Conservation (phyloP, 2,888 invertebrate genomes). For the Lasioglossum villosulum region DNA sequence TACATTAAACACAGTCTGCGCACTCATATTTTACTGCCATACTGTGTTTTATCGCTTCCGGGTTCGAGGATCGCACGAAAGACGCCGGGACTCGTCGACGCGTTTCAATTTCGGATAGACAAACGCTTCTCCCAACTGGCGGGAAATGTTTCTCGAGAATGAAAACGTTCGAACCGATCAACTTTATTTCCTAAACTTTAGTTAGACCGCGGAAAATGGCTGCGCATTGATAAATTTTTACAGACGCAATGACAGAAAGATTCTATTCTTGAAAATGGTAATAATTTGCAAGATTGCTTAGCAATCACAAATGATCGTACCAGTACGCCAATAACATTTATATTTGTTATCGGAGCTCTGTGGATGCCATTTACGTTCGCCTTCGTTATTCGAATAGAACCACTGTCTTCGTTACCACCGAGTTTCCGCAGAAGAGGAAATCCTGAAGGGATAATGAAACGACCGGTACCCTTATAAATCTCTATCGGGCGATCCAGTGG, state of each 20-base stretch:
- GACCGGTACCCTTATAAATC: neutral
- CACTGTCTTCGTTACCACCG: neutral
- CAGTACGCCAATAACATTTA: too few relatives aligned
- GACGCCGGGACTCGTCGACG: slow-evolving; percentile 18
- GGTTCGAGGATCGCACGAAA: slow-evolving; percentile 11
- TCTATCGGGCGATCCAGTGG: neutral
- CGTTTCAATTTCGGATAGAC: slow-evolving; percentile 6
- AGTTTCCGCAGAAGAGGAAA: neutral
- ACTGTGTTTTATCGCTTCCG: slow-evolving; percentile 46
- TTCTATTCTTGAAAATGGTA: too few relatives aligned
- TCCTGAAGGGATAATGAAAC: neutral
- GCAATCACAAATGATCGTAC: too few relatives aligned
- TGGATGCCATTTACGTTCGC: neutral
- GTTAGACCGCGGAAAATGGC: neutral
- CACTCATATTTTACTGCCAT: slow-evolving; percentile 29
- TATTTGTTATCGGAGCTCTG: too few relatives aligned
- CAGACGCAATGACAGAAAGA: too few relatives aligned
- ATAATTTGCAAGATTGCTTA: too few relatives aligned
- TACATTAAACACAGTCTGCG: slow-evolving; percentile 32
- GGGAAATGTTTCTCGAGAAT: neutral
- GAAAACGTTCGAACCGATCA: neutral
- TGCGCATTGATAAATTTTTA: too few relatives aligned
- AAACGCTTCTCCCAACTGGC: neutral
- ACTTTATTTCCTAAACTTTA: neutral
- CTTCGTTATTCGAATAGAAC: neutral